Evolutionary conservation across 2,888 invertebrate species (phyloP).

Genomic region (Galerucella pusilla): DNA sequence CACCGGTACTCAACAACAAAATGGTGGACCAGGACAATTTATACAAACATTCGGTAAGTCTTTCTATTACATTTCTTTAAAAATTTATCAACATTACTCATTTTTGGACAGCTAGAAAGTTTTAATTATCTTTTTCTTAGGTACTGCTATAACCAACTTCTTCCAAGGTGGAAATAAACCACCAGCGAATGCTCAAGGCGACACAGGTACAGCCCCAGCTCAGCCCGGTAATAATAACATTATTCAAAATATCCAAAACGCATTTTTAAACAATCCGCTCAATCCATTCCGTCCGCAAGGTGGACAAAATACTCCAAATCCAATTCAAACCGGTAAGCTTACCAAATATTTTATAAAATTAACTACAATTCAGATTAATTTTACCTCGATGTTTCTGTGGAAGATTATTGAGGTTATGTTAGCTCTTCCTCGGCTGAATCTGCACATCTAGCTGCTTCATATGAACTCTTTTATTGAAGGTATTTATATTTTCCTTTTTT

Average conservation of each 20-base stretch:
- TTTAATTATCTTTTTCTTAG: constrained; percentile 34
- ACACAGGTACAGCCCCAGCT: constrained; percentile 35
- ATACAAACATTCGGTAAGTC: constrained; percentile 46
- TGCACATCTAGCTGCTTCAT: no score
- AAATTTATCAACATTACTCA: no score
- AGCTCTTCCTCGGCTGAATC: no score
- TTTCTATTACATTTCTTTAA: no score
- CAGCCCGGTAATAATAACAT: constrained; percentile 31
- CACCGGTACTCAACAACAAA: constrained; percentile 40
- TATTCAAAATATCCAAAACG: constrained; percentile 48
- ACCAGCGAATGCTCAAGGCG: constrained; percentile 34
- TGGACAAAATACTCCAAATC: constrained; percentile 32
- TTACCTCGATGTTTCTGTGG: neutral
- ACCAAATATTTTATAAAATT: neutral
- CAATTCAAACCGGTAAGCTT: constrained; percentile 38
- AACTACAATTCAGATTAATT: neutral
- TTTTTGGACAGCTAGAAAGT: neutral
- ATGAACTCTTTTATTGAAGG: neutral
- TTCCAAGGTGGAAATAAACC: constrained; percentile 44
- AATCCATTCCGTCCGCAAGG: constrained; percentile 47
- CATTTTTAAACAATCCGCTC: constrained; percentile 48
- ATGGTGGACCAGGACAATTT: constrained; percentile 46
- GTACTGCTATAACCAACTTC: constrained; percentile 47
- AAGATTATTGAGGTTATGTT: no score
- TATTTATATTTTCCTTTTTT: neutral